Percentiles rank a stretch among this genome's conserved stretches.
phyloP scores from a whole-genome alignment of 2,888 invertebrate species.

The Harpalus rufipes region DNA sequence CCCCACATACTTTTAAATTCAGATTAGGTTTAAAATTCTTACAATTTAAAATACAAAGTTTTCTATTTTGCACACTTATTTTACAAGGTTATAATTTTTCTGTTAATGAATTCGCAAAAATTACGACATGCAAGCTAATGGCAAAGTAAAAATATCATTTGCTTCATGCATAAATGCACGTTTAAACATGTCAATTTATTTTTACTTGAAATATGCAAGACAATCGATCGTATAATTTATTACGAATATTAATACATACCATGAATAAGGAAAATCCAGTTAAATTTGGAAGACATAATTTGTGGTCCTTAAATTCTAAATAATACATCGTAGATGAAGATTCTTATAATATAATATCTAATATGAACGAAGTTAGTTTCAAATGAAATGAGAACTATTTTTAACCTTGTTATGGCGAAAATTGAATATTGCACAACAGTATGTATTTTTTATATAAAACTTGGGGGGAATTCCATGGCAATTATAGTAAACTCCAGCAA shows the following conservation, averaged over 20 bases:
- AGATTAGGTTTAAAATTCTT: neutral
- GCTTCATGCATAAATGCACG: neutral
- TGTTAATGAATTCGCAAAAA: constrained; percentile 15
- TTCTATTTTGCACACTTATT: neutral
- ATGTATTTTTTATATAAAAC: no score
- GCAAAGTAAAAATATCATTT: neutral
- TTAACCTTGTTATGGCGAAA: no score
- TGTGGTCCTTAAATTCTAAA: no score
- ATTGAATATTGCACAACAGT: no score
- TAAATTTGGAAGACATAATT: no score
- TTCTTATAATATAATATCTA: no score
- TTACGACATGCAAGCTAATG: constrained; percentile 1
- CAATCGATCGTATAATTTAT: neutral
- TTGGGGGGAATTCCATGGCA: no score
- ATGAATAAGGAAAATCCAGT: no score
- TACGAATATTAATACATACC: neutral
- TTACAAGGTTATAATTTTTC: neutral
- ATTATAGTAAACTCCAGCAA: no score
- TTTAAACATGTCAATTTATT: neutral
- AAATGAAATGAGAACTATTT: no score
- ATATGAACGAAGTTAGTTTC: no score
- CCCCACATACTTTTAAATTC: neutral
- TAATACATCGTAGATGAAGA: no score
- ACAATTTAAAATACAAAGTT: neutral
- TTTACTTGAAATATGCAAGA: neutral